Base-by-base conservation (phyloP, 1,140 invertebrate species). In the Caenorhabditis tropicalis region DNA sequence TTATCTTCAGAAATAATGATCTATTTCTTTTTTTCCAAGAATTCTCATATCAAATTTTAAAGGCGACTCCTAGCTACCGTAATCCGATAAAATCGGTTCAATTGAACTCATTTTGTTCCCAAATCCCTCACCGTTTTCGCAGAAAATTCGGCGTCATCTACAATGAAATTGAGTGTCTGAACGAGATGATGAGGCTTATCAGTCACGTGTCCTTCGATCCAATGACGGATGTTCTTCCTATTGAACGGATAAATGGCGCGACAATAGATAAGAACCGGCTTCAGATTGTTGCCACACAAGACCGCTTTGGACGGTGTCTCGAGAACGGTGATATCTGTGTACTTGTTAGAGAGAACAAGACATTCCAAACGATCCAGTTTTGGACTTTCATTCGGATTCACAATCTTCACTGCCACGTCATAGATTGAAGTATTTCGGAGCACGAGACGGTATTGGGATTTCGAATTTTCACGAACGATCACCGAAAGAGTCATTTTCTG, bases 131-230 rank as follows among this genome's bases (percentile, higher is more conserved):
- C 65, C 65, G 65, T 74, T 27, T 74, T 74, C 5, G 65, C 65
- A 16, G 65, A 74, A 24, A 21, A 74, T n/a, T 74, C 65, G 12
- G 65, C 21, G 24, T 74, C 36, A 43, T 74, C 65, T 10, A 43
- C 65, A 10, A 43, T 6, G 33, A 74, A 74, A 21, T 46, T 74
- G 65, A 74, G 65, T 19, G 65, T 21, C 21, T 74, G 65, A 10
- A 74, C 65, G 15, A 74, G 65, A 74, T 74, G 65, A 27, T 74
- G 65, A 3, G 65, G 65, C 21, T 74, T 74, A 31, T 74, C 65
- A 39, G 65, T 43, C 65, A 74, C 65, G 65, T 74, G 65, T 46
- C 65, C 65, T n/a, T 74, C 65, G 33, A 74, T 74, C 65, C 65
- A 74, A 74, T 74, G 65, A 43, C 65, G 65, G 36, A 74, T 74